Evolutionary conservation across 1,140 invertebrate species (phyloP).

Genomic region (Zaprionus ghesquierei): DNA sequence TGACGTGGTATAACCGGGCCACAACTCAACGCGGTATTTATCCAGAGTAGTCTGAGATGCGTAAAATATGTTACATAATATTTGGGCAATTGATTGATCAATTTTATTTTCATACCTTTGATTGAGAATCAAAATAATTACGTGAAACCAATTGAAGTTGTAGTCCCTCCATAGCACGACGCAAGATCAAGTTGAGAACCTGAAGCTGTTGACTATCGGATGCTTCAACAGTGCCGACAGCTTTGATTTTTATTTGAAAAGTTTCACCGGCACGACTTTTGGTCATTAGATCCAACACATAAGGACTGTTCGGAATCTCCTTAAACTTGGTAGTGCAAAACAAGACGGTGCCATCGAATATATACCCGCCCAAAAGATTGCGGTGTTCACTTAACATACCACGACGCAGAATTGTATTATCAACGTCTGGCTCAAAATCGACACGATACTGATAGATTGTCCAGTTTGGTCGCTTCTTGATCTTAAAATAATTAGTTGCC

Average conservation of each 20-base stretch:
- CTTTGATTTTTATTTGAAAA: constrained; percentile 61
- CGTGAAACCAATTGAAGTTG: constrained; percentile 88
- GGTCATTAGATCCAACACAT: constrained; percentile 54
- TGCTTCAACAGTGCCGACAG: constrained; percentile 56
- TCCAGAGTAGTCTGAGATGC: constrained; percentile 32
- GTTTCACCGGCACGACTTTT: constrained; percentile 71
- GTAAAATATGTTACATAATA: neutral
- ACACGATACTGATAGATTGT: constrained; percentile 92
- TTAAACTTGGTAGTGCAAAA: constrained; percentile 63
- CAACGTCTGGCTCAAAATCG: constrained; percentile 87
- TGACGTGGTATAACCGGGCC: constrained; percentile 91
- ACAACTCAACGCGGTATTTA: constrained; percentile 83
- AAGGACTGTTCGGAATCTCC: constrained; percentile 4
- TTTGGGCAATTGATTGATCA: neutral
- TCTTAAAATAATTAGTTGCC: constrained; percentile 89
- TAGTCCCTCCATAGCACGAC: constrained; percentile 87
- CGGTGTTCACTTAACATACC: constrained; percentile 55
- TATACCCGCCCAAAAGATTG: constrained; percentile 73
- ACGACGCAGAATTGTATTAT: constrained; percentile 58
- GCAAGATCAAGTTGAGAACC: constrained; percentile 86
- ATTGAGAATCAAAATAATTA: constrained; percentile 89
- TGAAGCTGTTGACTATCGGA: constrained; percentile 66
- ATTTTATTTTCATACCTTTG: constrained; percentile 83
- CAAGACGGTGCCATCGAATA: constrained; percentile 84
- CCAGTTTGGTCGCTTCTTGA: constrained; percentile 88